Conservation (phyloP, 2,888 invertebrate species). For the Dyspetes luteomarginatus region DNA sequence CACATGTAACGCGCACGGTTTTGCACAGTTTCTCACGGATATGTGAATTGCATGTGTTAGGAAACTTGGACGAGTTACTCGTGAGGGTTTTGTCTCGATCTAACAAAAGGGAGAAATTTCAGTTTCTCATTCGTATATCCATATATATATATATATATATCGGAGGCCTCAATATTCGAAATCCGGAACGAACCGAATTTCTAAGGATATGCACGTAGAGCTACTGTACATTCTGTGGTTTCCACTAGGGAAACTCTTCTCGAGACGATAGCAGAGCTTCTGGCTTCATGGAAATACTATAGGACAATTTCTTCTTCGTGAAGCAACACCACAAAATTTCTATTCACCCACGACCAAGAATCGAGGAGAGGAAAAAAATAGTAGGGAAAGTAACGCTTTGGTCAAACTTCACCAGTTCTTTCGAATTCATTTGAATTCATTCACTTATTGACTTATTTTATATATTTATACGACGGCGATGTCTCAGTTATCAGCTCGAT, state of each 20-base stretch:
- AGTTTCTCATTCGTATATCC: conserved; percentile 9
- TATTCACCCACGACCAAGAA: no score
- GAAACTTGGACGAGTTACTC: conserved; percentile 39
- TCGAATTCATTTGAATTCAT: no score
- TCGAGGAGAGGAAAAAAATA: no score
- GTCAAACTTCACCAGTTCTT: no score
- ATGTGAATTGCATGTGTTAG: background rate
- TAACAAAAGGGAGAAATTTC: conserved; percentile 40
- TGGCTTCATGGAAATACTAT: background rate
- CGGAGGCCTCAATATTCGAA: conserved; percentile 36
- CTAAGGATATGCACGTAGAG: conserved; percentile 29
- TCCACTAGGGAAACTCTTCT: conserved; percentile 7
- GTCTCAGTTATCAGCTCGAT: no score
- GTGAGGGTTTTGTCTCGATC: conserved; percentile 44
- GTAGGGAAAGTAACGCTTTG: no score
- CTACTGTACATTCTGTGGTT: conserved; percentile 18
- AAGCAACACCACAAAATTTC: conserved; percentile 9
- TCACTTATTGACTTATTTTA: no score
- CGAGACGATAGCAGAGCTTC: conserved; percentile 20
- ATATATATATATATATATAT: conserved; percentile 7
- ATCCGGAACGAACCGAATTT: conserved; percentile 32
- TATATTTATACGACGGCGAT: no score
- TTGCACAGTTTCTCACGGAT: conserved; percentile 7
- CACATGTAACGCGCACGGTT: conserved; percentile 35
- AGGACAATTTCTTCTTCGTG: background rate